A percentile compares a stretch with the other conserved stretches of the same genome.
These are phyloP conservation scores for Rhipidura dahli DNA, from an alignment of 2,113 vertebrate genomes.

Conservation along the genomic window DNA sequence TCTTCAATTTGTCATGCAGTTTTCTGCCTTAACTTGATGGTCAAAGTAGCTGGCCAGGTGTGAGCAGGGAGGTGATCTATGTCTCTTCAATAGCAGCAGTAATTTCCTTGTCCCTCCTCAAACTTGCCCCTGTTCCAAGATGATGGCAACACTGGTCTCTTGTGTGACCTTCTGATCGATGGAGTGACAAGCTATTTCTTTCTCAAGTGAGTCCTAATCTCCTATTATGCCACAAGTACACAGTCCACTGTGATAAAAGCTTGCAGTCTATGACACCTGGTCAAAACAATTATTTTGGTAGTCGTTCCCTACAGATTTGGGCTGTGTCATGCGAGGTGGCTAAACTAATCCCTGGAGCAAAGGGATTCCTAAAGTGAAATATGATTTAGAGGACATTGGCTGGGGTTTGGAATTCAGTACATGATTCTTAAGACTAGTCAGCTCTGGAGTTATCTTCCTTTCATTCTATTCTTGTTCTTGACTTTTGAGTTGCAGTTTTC, in stretches of 20 bases:
- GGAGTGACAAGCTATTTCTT: slow-evolving; percentile 64
- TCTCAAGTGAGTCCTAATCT: slow-evolving; percentile 61
- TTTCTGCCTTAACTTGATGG: slow-evolving; percentile 23
- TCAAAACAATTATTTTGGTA: slow-evolving; percentile 65
- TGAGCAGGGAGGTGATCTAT: slow-evolving; percentile 16
- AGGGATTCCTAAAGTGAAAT: slow-evolving; percentile 41
- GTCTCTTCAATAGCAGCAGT: slow-evolving; percentile 31
- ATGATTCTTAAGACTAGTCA: not conserved
- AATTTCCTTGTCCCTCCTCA: slow-evolving; percentile 47
- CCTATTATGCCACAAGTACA: slow-evolving; percentile 50
- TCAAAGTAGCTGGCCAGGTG: slow-evolving; percentile 38
- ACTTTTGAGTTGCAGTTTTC: not conserved
- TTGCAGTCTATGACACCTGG: slow-evolving; percentile 36
- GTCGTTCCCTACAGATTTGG: not conserved
- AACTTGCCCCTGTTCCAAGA: not conserved
- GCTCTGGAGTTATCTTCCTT: not conserved
- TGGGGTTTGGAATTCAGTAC: not conserved
- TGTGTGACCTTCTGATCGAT: slow-evolving; percentile 32
- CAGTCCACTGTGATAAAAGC: slow-evolving; percentile 52
- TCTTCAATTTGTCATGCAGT: slow-evolving; percentile 6
- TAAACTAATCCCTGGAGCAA: slow-evolving; percentile 33
- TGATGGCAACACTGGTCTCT: not conserved
- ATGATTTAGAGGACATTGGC: slow-evolving; percentile 24
- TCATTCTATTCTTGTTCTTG: not conserved
- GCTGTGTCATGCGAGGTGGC: slow-evolving; percentile 3